Evolutionary conservation across 2,888 invertebrate species (phyloP).

Genomic region (Candidula unifasciata): DNA sequence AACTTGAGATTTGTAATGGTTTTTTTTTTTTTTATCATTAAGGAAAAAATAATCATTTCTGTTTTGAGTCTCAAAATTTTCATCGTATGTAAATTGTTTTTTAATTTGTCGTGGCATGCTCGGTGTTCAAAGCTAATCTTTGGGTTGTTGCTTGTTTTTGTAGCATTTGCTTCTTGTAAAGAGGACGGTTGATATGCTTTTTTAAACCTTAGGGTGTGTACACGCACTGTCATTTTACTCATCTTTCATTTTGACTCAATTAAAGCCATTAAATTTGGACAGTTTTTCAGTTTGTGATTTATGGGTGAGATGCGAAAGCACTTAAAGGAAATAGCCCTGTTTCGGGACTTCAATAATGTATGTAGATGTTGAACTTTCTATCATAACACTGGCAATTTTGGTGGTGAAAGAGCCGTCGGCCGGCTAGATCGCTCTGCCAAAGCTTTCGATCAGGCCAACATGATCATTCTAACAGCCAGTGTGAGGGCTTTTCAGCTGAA

Average conservation of each 20-base stretch:
- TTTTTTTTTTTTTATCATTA: neutral
- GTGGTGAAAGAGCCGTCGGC: no score
- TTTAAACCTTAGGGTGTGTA: neutral
- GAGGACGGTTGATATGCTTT: neutral
- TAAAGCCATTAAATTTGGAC: neutral
- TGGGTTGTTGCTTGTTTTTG: no score
- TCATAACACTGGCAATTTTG: no score
- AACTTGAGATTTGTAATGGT: neutral
- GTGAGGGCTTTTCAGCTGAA: no score
- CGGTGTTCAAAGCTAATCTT: neutral
- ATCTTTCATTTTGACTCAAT: conserved; percentile 30
- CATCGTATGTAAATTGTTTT: neutral
- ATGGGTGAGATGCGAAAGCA: no score
- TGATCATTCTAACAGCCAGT: no score
- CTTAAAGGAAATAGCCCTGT: neutral
- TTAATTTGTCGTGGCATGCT: neutral
- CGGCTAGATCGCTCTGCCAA: no score
- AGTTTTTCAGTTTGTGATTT: neutral
- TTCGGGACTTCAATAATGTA: no score
- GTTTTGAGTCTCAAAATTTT: neutral
- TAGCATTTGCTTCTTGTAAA: neutral
- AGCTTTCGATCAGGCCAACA: no score
- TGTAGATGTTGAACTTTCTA: no score
- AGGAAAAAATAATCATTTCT: neutral
- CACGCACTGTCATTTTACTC: conserved; percentile 33